Base-by-base conservation (phyloP, 2,888 invertebrate species). In the Ornithoptera alexandrae region DNA sequence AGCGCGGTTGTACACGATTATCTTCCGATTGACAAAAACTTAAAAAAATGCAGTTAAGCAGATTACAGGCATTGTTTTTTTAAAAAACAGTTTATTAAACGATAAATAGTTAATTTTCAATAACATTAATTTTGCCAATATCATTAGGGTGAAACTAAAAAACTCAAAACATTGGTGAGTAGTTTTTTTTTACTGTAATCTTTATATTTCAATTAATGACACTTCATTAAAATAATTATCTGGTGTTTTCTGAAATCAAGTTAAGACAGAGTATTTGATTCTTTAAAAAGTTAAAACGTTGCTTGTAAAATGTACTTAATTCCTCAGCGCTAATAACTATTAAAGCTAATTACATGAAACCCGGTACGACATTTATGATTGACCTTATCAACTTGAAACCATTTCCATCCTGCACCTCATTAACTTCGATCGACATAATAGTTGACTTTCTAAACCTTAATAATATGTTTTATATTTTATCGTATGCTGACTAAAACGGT, bases 311-410 rank as follows among this genome's bases (percentile, higher is more conserved):
- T 18, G 50, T 17, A 50, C 50, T 50, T 50, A 60, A 36, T 60
- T 60, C 60, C 17, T 12, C 57, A 18, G 57, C 39, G 39, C 64
- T 57, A 61, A 60, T 69, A 62, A 50, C 46, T 62, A 50, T 50
- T 17, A 17, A 30, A 63, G 30, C 56, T 61, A 67, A 70, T 67
- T 67, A 80, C 75, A 77, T 78, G 78, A 78, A 79, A 83, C 78
- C 76, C 74, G 77, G 82, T 80, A 80, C 74, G 70, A 75, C 67
- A 75, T 79, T 78, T 81, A 77, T 79, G 81, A 80, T 79, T 79
- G 76, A 82, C 81, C 79, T 80, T 81, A 81, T 83, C 81, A 79
- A 76, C 76, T 72, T 72, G 72, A 24, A 69, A 59, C 39, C 67
- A 57, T 70, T 68, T 64, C 53, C 64, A 64, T 67, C 64, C 42